Base-by-base conservation (phyloP, 2,113 vertebrate species). In the Urocolius indicus region DNA sequence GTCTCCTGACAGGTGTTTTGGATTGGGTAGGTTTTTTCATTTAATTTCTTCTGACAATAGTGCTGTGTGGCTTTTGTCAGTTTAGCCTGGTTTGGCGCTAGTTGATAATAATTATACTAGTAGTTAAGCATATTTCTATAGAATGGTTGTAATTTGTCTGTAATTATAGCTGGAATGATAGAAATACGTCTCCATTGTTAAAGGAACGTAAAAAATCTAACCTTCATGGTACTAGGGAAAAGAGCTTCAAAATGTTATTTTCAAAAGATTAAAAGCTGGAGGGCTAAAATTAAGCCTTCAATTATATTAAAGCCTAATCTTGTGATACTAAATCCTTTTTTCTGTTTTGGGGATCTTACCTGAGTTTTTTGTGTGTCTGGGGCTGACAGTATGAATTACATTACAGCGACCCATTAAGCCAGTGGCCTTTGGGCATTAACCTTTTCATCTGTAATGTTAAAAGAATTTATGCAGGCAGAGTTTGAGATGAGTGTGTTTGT, bases 221-320 rank as follows among this genome's bases (percentile, higher is more conserved):
- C 80, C 84, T 59, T 71, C 18, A 1, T 32, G 23, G 46, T 63
- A 24, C 49, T 11, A 34, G 65, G 13, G 7, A 29, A 59, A 89
- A 90, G 57, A 92, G 45, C 59, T 89, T 46, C 30, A 74, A 71
- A 87, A 68, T 27, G 45, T 90, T 93, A 11, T 84, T 92, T 92
- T 74, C 48, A 8, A 75, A 81, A 86, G 83, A 84, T 80, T 84
- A 87, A 84, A 91, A 92, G 80, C 91, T 86, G 27, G 73, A 90
- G 89, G 95, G 80, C 65, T 95, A 65, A 95, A 93, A 94, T 92
- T 83, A 93, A 96, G 65, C 84, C 57, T 87, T 74, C 80, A 48
- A 75, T 95, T 92, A 59, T 20, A 78, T 89, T 87, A 81, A 84
- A 93, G 43, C 23, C 38, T 94, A 75, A 95, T 92, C 86, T 81